phyloP scores from a whole-genome alignment of 2,888 invertebrate genomes.

The Caenorhabditis uteleia region DNA sequence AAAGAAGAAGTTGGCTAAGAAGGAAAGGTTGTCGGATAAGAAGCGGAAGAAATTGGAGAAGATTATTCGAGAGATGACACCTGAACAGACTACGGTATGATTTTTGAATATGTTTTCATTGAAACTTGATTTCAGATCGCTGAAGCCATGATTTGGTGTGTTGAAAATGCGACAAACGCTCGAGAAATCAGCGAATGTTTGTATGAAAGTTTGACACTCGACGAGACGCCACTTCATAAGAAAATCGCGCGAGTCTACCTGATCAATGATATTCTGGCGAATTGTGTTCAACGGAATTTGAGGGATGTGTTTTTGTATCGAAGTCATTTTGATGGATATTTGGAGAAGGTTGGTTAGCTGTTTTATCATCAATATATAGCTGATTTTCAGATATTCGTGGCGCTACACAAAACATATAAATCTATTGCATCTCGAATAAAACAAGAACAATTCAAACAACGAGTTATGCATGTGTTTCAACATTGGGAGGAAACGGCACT shows the following conservation, averaged over 20 bases:
- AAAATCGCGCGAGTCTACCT: conserved; percentile 83
- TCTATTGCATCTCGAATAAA: conserved; percentile 83
- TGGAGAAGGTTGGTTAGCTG: conserved; percentile 40
- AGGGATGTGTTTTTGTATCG: conserved; percentile 90
- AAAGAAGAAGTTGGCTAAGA: conserved; percentile 9
- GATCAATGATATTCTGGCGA: conserved; percentile 93
- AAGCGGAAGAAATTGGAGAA: conserved; percentile 92
- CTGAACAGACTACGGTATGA: conserved; percentile 74
- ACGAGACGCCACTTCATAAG: conserved; percentile 81
- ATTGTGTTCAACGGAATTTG: conserved; percentile 88
- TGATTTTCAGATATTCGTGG: conserved; percentile 77
- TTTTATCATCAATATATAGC: conserved; percentile 2
- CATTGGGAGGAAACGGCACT: conserved; percentile 98
- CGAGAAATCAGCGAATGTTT: conserved; percentile 93
- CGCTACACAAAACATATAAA: conserved; percentile 79
- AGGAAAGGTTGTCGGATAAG: conserved; percentile 75
- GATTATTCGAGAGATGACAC: conserved; percentile 83
- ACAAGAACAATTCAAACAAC: conserved; percentile 89
- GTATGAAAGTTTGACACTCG: conserved; percentile 76
- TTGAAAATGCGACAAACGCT: conserved; percentile 96
- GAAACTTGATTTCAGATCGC: conserved; percentile 77
- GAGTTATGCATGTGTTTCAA: conserved; percentile 74
- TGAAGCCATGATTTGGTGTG: conserved; percentile 97
- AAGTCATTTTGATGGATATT: conserved; percentile 70
- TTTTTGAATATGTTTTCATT: neutral